Evolutionary conservation across 2,113 vertebrate genomes (phyloP), one percentile per base, ranked within the genome.

Genomic region (Zosterops lateralis): DNA sequence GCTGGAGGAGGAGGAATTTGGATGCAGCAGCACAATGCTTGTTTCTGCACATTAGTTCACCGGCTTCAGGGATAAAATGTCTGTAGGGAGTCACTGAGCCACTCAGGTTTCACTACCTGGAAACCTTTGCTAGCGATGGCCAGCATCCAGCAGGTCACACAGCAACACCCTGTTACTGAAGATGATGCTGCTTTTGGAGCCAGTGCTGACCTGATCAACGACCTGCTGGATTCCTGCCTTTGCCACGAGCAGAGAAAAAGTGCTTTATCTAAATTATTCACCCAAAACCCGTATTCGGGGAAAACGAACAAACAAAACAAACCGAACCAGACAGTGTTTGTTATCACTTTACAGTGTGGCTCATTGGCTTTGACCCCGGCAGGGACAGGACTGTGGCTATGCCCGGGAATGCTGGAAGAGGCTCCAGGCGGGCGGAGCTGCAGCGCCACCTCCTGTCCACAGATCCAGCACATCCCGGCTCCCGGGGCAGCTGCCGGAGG

Each of bases 361-460:
- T 26, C 32, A 0, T 26, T n/a, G 13, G 10, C 56, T 68, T 7
- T 31, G 62, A 7, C 17, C 25, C 7, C 56, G 26, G 19, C 19
- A 34, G 50, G 34, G 14, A 5, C 7, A 48, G 15, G n/a, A 1
- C 1, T 3, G 47, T 2, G 19, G 17, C 38, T 1, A 32, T 4
- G 42, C 28, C 40, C 16, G 3, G 25, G 16, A 11, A 2, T 10
- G 31, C 21, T 34, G 3, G 5, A 7, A 34, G 28, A 20, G 12
- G 44, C 17, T 14, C 5, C 18, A 1, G 3, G 26, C 48, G 16
- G 15, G 19, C 8, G 44, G 32, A 28, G 25, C 80, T 51, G 54
- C 86, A 95, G 73, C n/a, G 88, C 90, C 96, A 66, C 31, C 97
- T 95, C 31, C 88, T 72, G 95, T 79, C 28, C 21, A 15, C 15